Percentiles rank a stretch among this genome's conserved stretches.
Evolutionary conservation across 2,113 vertebrate species (phyloP).

Genomic region (Hemichromis elongatus): DNA sequence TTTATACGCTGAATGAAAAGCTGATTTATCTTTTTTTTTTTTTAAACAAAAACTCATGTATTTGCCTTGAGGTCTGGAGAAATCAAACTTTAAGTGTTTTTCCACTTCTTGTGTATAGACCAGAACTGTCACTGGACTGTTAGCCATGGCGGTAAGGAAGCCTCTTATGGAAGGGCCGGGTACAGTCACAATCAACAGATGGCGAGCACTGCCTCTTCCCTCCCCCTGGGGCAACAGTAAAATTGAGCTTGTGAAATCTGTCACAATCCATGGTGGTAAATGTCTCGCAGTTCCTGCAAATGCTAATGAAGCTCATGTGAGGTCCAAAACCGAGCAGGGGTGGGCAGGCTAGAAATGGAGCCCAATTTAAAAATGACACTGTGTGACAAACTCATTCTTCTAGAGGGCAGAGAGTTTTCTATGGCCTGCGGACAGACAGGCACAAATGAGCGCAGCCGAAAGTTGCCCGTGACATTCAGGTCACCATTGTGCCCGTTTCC

Average conservation of each 20-base stretch:
- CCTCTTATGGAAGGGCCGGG: slow-evolving; percentile 40
- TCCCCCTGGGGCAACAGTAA: slow-evolving; percentile 59
- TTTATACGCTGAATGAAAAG: neutral
- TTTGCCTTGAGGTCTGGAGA: neutral
- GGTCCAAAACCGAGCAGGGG: slow-evolving; percentile 43
- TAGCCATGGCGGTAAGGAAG: slow-evolving; percentile 20
- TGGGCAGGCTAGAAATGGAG: slow-evolving; percentile 30
- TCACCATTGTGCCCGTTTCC: slow-evolving; percentile 51
- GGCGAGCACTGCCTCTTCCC: slow-evolving; percentile 38
- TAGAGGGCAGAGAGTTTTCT: slow-evolving; percentile 58
- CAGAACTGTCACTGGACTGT: slow-evolving; percentile 10
- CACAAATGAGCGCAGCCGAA: slow-evolving; percentile 61
- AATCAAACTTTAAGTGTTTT: neutral
- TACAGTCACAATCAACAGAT: slow-evolving; percentile 74
- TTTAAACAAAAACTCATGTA: neutral
- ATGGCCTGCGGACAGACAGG: slow-evolving; percentile 58
- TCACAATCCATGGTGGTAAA: slow-evolving; percentile 70
- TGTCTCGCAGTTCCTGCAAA: slow-evolving; percentile 68
- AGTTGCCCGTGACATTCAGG: slow-evolving; percentile 69
- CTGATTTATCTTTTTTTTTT: neutral
- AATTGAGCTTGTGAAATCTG: slow-evolving; percentile 70
- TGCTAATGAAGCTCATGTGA: slow-evolving; percentile 70
- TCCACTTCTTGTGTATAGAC: neutral
- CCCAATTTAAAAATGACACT: slow-evolving; percentile 71
- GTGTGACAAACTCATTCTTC: slow-evolving; percentile 62